Evolutionary conservation across 2,797 vertebrate genomes (phyloP).

Genomic region (Rhincodon typus): DNA sequence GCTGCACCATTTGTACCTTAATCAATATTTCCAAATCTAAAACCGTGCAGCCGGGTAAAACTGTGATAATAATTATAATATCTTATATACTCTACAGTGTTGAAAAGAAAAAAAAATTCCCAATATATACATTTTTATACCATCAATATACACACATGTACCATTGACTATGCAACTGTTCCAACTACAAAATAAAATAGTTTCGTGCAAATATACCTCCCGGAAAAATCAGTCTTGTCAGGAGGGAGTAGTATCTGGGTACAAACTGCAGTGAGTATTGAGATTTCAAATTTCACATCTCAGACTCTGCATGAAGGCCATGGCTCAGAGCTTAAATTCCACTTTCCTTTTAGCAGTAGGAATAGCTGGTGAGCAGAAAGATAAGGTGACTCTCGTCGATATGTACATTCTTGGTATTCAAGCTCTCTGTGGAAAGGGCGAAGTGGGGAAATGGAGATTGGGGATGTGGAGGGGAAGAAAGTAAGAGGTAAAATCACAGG

Average conservation of each 20-base stretch:
- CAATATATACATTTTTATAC: conserved; percentile 59
- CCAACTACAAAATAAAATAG: conserved; percentile 50
- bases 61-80: conserved; percentile 48
- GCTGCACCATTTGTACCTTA: conserved; percentile 23
- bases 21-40: conserved; percentile 50
- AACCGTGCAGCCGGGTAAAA: conserved; percentile 48
- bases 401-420: conserved; percentile 22
- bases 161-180: conserved; percentile 60
- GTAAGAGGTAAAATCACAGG: background rate
- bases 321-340: conserved; percentile 6
- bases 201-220: conserved; percentile 34
- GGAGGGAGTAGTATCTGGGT: conserved; percentile 21
- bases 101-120: conserved; percentile 38
- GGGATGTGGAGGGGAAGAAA: background rate
- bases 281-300: conserved; percentile 26
- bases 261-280: background rate
- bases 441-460: background rate
- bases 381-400: background rate
- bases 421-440: background rate
- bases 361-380: conserved; percentile 10
- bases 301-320: background rate
- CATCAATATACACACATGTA: conserved; percentile 63
- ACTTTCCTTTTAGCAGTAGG: background rate
- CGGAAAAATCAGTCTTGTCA: background rate
- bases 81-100: conserved; percentile 34